Evolutionary conservation across 2,113 vertebrate genomes (phyloP).

Genomic region (Erpornis zantholeuca): DNA sequence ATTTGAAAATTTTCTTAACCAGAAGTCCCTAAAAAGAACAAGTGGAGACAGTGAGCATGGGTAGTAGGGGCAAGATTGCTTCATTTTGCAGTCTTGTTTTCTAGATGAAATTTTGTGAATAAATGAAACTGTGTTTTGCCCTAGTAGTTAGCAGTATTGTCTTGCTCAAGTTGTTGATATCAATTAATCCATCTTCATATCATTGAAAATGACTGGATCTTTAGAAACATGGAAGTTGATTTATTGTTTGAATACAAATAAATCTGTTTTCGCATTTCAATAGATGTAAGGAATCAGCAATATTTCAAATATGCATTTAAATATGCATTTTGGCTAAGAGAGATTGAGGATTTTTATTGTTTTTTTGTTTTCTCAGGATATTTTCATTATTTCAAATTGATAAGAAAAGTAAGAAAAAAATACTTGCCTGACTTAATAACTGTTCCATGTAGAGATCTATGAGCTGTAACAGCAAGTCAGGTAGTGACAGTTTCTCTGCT

Average conservation of each 20-base stretch:
- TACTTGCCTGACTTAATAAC: neutral
- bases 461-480: neutral
- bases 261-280: neutral
- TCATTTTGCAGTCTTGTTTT: neutral
- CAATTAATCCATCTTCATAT: neutral
- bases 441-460: neutral
- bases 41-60: neutral
- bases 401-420: neutral
- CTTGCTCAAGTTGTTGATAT: neutral
- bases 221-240: neutral
- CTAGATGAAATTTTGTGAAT: neutral
- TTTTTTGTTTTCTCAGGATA: neutral
- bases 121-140: neutral
- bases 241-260: neutral
- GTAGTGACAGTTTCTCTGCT: neutral
- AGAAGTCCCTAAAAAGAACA: neutral
- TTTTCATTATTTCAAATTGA: neutral
- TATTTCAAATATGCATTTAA: neutral
- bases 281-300: neutral
- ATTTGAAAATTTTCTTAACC: neutral
- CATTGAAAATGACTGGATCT: neutral
- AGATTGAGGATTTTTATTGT: neutral
- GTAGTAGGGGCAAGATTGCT: neutral
- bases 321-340: neutral
- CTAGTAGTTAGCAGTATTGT: neutral